Conservation (phyloP, 1,140 invertebrate genomes). For the Drosophila albomicans region DNA sequence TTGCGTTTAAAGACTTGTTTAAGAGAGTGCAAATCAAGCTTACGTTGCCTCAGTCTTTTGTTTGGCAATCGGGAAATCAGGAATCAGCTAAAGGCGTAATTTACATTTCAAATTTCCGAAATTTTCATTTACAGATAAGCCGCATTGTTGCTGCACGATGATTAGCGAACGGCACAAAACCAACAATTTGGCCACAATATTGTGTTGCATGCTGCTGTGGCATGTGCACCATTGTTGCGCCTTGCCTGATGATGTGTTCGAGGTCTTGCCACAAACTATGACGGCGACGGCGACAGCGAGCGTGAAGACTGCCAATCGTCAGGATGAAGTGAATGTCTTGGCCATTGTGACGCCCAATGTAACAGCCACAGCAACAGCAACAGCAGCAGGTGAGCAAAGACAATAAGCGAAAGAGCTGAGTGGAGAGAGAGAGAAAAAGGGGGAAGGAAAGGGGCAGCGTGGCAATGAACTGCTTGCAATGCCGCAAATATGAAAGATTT, state of each 20-base stretch:
- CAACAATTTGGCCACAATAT: slow-evolving; percentile 76
- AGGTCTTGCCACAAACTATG: slow-evolving; percentile 64
- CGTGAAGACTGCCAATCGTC: slow-evolving; percentile 51
- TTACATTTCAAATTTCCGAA: slow-evolving; percentile 18
- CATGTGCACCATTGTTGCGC: slow-evolving; percentile 32
- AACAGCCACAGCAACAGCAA: slow-evolving; percentile 39
- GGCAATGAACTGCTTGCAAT: slow-evolving; percentile 55
- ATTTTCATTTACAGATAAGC: slow-evolving; percentile 76
- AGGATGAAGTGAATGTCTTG: slow-evolving; percentile 73
- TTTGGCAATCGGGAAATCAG: slow-evolving; percentile 41
- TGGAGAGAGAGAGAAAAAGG: background rate
- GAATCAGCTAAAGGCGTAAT: slow-evolving; percentile 38
- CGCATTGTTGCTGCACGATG: slow-evolving; percentile 63
- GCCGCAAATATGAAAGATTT: slow-evolving; percentile 76
- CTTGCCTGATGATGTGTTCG: slow-evolving; percentile 58
- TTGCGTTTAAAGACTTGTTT: background rate
- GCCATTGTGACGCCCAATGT: slow-evolving; percentile 57
- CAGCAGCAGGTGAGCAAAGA: slow-evolving; percentile 67
- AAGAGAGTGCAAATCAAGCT: slow-evolving; percentile 31
- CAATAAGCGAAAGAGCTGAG: background rate
- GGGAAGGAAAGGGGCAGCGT: background rate
- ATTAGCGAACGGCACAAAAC: slow-evolving; percentile 84
- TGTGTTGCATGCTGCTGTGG: slow-evolving; percentile 47
- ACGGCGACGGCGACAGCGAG: slow-evolving; percentile 38
- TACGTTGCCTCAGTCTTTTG: slow-evolving; percentile 48